phyloP scores from a whole-genome alignment of 2,888 invertebrate species.

The Plebejus melissa region DNA sequence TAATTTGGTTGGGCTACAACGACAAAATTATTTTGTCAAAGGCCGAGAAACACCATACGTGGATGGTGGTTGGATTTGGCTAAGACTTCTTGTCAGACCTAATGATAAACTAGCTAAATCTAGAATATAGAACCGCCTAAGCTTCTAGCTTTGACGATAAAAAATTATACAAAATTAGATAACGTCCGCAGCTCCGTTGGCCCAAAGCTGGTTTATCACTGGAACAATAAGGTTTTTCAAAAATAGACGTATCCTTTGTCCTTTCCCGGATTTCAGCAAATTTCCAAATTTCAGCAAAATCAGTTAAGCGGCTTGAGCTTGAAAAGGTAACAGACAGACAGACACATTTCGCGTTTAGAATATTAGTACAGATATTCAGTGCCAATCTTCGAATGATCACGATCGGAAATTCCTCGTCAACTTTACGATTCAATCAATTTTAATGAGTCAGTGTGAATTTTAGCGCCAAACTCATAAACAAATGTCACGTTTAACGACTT shows the following conservation, averaged over 20 bases:
- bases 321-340: too few relatives aligned
- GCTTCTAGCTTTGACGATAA: too few relatives aligned
- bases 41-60: not conserved
- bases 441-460: slow-evolving; percentile 30
- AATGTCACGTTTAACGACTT: slow-evolving; percentile 57
- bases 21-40: too few relatives aligned
- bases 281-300: not conserved
- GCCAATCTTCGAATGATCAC: not conserved
- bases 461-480: slow-evolving; percentile 34
- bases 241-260: too few relatives aligned
- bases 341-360: not conserved
- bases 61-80: not conserved
- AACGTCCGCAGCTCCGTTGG: too few relatives aligned
- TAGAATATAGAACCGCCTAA: not conserved
- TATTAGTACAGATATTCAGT: not conserved
- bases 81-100: not conserved
- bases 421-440: slow-evolving; percentile 23
- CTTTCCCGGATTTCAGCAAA: not conserved
- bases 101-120: not conserved
- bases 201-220: too few relatives aligned
- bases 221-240: too few relatives aligned
- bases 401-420: slow-evolving; percentile 17
- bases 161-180: not conserved
- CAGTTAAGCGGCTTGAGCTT: not conserved
- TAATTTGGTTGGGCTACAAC: too few relatives aligned